A percentile compares a stretch with the other conserved stretches of the same genome.
Conservation (phyloP, 2,113 vertebrate species). For the Procavia capensis region DNA sequence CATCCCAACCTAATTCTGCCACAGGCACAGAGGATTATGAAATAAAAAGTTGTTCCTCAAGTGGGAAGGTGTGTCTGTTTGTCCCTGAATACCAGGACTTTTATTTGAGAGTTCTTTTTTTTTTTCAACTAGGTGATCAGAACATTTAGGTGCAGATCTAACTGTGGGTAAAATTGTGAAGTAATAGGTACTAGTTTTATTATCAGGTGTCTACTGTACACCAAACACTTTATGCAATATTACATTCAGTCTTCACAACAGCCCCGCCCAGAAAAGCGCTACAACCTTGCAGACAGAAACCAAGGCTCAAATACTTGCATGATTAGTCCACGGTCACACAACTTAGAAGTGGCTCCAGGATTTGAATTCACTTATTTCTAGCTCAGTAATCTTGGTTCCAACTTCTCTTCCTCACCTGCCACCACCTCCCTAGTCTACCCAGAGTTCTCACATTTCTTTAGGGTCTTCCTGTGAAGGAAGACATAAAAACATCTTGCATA, state of each 20-base stretch:
- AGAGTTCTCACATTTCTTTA: slow-evolving; percentile 31
- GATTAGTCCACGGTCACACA: not conserved
- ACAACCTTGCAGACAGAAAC: not conserved
- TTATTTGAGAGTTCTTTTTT: slow-evolving; percentile 1
- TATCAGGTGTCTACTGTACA: not conserved
- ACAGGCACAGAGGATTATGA: slow-evolving; percentile 55
- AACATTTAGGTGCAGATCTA: slow-evolving; percentile 27
- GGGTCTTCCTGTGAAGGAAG: slow-evolving; percentile 46
- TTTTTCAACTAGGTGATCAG: not conserved
- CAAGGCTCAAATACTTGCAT: not conserved
- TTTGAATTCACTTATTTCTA: slow-evolving; percentile 22
- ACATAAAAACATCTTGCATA: slow-evolving; percentile 72
- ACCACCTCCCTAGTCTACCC: not conserved
- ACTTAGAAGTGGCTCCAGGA: not conserved
- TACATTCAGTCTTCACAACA: not conserved
- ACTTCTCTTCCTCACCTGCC: not conserved
- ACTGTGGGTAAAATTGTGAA: not conserved
- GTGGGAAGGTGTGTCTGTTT: slow-evolving; percentile 60
- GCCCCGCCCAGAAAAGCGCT: not conserved
- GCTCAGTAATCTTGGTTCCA: not conserved
- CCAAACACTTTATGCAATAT: not conserved
- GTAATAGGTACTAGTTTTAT: not conserved
- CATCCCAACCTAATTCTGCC: slow-evolving; percentile 33
- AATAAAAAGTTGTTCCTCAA: slow-evolving; percentile 64
- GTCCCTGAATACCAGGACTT: slow-evolving; percentile 23